Conservation (phyloP, 1,140 invertebrate genomes). For the Lepidostoma basale region DNA sequence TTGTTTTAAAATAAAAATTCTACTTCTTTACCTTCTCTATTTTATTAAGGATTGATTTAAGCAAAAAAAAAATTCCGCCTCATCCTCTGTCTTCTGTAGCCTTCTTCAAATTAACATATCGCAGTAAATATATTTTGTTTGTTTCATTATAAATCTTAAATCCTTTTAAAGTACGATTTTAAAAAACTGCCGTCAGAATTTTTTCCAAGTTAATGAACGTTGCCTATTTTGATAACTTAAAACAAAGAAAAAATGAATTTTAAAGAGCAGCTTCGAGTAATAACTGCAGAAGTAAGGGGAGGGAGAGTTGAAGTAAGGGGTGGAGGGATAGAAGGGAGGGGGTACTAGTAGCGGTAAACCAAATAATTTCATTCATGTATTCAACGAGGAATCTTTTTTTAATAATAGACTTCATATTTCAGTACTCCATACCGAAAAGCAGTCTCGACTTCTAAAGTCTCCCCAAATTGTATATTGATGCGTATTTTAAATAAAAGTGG, state of each 20-base stretch:
- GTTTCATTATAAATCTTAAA: no score
- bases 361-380: constrained; percentile 36
- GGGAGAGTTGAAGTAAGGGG: background rate
- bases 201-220: constrained; percentile 11
- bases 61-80: no score
- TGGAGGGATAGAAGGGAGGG: background rate
- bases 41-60: no score
- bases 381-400: constrained; percentile 32
- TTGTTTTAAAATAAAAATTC: no score
- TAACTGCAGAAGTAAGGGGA: background rate
- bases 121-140: no score
- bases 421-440: no score
- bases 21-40: no score
- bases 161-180: background rate
- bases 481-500: no score
- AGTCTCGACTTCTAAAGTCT: no score
- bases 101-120: no score
- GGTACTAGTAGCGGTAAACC: background rate
- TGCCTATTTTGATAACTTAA: constrained; percentile 9
- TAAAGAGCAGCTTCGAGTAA: constrained; percentile 29
- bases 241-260: constrained; percentile 30
- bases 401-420: constrained; percentile 34
- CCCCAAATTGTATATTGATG: no score
- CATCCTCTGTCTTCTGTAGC: no score
- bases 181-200: background rate